Evolutionary conservation across 2,113 vertebrate genomes (phyloP).

Genomic region (Antigone vipio): DNA sequence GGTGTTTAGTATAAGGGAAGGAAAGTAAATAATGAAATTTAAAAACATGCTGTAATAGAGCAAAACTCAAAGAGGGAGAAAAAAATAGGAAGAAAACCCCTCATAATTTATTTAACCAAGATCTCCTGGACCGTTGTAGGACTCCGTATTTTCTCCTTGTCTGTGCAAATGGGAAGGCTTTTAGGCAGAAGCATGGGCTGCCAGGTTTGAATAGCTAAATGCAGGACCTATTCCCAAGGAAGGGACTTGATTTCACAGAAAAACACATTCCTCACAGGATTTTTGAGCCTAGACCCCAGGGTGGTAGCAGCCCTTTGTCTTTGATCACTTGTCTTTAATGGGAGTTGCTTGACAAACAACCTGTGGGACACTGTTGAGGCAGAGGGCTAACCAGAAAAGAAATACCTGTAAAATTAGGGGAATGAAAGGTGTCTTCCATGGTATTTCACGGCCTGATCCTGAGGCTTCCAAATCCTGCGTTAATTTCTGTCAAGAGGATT

Average conservation of each 20-base stretch:
- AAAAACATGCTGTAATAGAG: neutral
- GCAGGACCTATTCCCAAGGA: neutral
- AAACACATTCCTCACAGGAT: neutral
- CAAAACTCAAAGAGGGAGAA: neutral
- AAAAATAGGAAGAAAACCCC: neutral
- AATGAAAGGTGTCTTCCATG: neutral
- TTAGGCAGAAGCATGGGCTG: neutral
- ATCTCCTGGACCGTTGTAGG: neutral
- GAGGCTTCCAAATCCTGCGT: neutral
- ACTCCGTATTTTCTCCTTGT: neutral
- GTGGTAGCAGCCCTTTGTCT: neutral
- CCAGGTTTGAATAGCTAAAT: neutral
- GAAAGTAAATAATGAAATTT: neutral
- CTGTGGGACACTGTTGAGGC: neutral
- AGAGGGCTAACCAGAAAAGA: neutral
- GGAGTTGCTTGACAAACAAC: neutral
- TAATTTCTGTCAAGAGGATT: neutral
- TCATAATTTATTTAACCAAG: rapidly evolving
- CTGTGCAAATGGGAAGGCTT: neutral
- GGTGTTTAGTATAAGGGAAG: neutral
- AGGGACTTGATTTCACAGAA: neutral
- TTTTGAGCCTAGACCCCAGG: neutral
- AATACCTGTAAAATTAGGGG: neutral
- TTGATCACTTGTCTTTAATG: neutral
- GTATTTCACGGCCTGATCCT: neutral